Base-by-base conservation (phyloP, 2,113 vertebrate species). In the Notarius lentiginosus region DNA sequence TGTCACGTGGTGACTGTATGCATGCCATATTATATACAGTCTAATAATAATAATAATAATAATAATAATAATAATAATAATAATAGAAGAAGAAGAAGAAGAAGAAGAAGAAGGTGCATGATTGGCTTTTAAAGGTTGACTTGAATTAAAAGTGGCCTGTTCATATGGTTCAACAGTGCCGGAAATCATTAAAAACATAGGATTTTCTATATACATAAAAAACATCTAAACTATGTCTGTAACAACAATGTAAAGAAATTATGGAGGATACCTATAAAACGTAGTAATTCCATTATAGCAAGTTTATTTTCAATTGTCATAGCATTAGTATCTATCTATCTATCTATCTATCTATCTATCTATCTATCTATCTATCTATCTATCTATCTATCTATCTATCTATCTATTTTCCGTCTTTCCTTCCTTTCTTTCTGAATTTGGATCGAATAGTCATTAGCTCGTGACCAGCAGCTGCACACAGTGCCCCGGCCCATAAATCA, bases 361-460 rank as follows among this genome's bases (percentile, higher is more conserved):
- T 68, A 24, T 68, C n/a, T 10, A 53, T 53, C 10, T 11, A 53
- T 53, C 1, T 1, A 53, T 53, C 51, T 11, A 53, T 53, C 51
- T 11, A 11, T 53, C 10, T 11, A 53, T 53, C 51, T 53, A 53
- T 53, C 51, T 65, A 53, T 68, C 15, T 68, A 24, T 68, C n/a
- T 80, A 18, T 4, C 7, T 58, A 22, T 5, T 1, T 27, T 82
- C 24, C 27, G 8, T 68, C 5, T 8, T 60, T 24, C 27, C 5
- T 49, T 63, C 30, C 2, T n/a, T 82, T 65, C 24, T 53, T 49
- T 15, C 8, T 70, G 90, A 90, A 88, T 91, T 92, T 92, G 92
- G 93, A 95, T 95, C 93, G 93, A 94, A 94, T 85, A 93, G 94
- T 95, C 94, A 95, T 95, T 95, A 95, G 92, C 91, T 93, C 90